These are phyloP conservation scores for Cloeon dipterum DNA, from an alignment of 2,888 invertebrate species.

Conservation along the genomic window DNA sequence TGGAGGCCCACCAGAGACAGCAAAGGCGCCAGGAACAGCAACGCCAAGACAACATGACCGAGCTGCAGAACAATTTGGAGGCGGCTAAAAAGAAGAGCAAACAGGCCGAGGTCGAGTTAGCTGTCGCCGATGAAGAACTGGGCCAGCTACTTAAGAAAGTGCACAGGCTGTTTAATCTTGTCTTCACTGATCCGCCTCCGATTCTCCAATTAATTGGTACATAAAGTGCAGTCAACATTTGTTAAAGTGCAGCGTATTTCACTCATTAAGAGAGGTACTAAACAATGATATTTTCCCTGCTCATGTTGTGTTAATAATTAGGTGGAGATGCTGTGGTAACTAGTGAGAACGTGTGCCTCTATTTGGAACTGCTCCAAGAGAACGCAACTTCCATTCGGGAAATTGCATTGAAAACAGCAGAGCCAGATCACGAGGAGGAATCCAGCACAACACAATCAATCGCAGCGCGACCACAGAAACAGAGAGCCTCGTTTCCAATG, in stretches of 20 bases:
- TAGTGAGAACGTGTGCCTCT: conserved; percentile 52
- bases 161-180: conserved; percentile 27
- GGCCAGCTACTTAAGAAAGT: conserved; percentile 23
- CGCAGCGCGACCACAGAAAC: neutral
- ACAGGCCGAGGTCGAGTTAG: conserved; percentile 15
- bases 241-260: too few relatives aligned
- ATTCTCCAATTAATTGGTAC: conserved; percentile 39
- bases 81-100: conserved; percentile 24
- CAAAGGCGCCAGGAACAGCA: conserved; percentile 6
- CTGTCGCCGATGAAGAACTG: conserved; percentile 17
- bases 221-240: too few relatives aligned
- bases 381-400: conserved; percentile 10
- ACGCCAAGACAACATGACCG: conserved; percentile 5
- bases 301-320: too few relatives aligned
- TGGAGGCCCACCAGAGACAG: conserved; percentile 14
- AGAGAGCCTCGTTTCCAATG: neutral
- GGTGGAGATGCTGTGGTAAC: conserved; percentile 47
- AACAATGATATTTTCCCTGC: too few relatives aligned
- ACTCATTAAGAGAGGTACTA: too few relatives aligned
- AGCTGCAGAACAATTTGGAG: conserved; percentile 15
- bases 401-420: neutral
- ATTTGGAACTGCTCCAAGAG: conserved; percentile 60
- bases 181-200: conserved; percentile 49
- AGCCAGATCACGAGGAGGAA: neutral
- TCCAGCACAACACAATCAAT: neutral